Base-by-base conservation (phyloP, 1,140 invertebrate genomes). In the Dendrolimus punctatus region DNA sequence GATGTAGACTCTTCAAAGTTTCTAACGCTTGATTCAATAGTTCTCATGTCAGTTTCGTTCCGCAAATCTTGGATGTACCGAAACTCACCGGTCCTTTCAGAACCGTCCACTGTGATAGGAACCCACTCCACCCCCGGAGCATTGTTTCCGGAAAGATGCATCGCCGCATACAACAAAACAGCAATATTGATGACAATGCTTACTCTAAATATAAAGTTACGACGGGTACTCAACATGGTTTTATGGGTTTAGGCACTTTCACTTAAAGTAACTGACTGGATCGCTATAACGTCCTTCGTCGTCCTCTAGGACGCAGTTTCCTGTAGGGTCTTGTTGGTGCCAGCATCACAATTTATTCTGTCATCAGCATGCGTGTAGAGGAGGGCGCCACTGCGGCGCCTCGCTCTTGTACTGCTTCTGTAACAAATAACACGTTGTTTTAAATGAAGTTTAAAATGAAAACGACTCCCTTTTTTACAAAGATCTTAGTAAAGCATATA, bases 101-200 rank as follows among this genome's bases (percentile, higher is more conserved):
- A 72, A 4, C 74, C 81, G 49, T 84, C 75, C 4, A 62, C 64
- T 5, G 74, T 80, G 39, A 81, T 60, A 8, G 80, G 70, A 40
- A 76, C 65, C 76, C 80, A 80, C 40, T 79, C 79, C 0, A 75
- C 65, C 5, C 67, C 70, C 37, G 72, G 68, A 6, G 65, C 59
- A 44, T 53, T 75, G 40, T 63, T 80, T 8, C 76, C 69, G 3
- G 80, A 80, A 10, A 84, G 60, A 52, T 86, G 83, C 73, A 86
- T 68, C 51, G 83, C 80, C 38, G 78, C 79, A 77, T 93, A 94
- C 49, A 93, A 75, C 38, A 94, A 78, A 42, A 93, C 92, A 60
- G 89, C 91, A 47, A 93, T 88, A 69, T 93, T 94, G 49, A 93
- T 89, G 47, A 93, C 89, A 64, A 94, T 91, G 78, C 92, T 93